A percentile compares a stretch with the other conserved stretches of the same genome.
Conservation (phyloP, 1,140 invertebrate species). For the Eciton burchellii region DNA sequence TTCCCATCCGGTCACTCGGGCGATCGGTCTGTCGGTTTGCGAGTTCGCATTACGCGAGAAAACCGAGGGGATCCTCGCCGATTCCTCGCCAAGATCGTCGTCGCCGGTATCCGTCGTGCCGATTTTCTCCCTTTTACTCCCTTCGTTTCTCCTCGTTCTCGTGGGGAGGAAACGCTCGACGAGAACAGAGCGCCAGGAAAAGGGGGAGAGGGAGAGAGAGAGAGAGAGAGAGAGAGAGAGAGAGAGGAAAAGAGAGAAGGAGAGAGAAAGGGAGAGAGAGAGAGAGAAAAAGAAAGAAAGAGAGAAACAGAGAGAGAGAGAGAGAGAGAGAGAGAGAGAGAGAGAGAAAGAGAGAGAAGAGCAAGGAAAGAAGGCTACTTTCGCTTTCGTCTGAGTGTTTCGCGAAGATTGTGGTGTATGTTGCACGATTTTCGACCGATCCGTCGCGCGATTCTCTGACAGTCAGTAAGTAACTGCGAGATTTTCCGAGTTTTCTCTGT, state of each 20-base stretch:
- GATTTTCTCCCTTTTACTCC: slow-evolving; percentile 9
- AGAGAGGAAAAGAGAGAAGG: not conserved
- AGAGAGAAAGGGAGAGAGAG: not conserved
- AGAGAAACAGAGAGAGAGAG: slow-evolving; percentile 18
- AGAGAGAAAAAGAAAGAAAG: not conserved
- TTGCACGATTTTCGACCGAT: slow-evolving; percentile 20
- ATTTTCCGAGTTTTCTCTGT: slow-evolving; percentile 5
- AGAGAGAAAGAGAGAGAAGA: not conserved
- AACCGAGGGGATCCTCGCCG: not conserved
- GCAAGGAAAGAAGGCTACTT: slow-evolving; percentile 21
- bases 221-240: not conserved
- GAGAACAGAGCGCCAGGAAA: slow-evolving; percentile 21
- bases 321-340: slow-evolving; percentile 6
- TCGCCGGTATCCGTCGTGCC: slow-evolving; percentile 5
- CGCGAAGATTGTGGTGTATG: slow-evolving; percentile 45
- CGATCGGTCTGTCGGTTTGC: not conserved
- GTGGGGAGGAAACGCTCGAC: not conserved
- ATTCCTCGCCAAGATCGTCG: too few species aligned
- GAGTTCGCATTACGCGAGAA: not conserved
- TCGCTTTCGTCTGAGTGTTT: slow-evolving; percentile 41
- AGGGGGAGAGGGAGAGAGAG: not conserved
- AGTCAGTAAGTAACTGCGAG: slow-evolving; percentile 31
- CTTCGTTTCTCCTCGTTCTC: not conserved
- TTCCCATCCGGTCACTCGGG: too few species aligned
- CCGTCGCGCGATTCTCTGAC: not conserved